Conservation (phyloP, 2,113 vertebrate genomes). For the Eurypyga helias region DNA sequence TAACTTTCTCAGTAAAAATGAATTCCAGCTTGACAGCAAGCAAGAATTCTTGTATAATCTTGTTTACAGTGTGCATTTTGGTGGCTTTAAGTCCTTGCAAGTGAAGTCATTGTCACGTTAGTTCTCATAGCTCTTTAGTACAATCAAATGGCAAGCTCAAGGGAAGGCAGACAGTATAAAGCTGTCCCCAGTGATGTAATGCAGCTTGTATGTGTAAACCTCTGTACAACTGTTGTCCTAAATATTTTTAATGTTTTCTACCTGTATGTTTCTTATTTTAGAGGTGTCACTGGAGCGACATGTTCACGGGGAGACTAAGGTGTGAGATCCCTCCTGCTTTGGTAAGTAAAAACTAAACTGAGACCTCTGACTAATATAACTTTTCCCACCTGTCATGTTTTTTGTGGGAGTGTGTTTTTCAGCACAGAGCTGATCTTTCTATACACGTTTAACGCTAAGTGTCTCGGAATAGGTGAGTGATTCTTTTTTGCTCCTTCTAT, state of each 20-base stretch:
- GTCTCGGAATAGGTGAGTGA: neutral
- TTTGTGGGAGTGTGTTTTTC: neutral
- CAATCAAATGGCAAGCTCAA: neutral
- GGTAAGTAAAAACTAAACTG: conserved; percentile 78
- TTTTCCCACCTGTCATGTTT: neutral
- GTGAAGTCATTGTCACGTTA: neutral
- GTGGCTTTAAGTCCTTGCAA: neutral
- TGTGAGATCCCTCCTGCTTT: conserved; percentile 95
- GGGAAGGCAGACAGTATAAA: neutral
- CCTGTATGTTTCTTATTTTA: conserved; percentile 63
- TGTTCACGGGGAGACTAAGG: conserved; percentile 96
- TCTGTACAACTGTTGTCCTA: neutral
- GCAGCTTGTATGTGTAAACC: neutral
- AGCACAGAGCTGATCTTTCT: neutral
- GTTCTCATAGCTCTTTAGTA: neutral
- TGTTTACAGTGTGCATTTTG: neutral
- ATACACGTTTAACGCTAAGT: neutral
- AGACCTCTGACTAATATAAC: neutral
- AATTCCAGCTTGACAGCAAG: neutral
- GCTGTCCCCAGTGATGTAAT: neutral
- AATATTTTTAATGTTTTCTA: conserved; percentile 6
- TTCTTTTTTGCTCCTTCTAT: neutral
- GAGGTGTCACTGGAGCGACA: conserved; percentile 98
- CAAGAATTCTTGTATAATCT: neutral
- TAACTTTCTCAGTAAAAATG: neutral